phyloP scores from a whole-genome alignment of 2,113 vertebrate genomes.

The Circaetus gallicus region DNA sequence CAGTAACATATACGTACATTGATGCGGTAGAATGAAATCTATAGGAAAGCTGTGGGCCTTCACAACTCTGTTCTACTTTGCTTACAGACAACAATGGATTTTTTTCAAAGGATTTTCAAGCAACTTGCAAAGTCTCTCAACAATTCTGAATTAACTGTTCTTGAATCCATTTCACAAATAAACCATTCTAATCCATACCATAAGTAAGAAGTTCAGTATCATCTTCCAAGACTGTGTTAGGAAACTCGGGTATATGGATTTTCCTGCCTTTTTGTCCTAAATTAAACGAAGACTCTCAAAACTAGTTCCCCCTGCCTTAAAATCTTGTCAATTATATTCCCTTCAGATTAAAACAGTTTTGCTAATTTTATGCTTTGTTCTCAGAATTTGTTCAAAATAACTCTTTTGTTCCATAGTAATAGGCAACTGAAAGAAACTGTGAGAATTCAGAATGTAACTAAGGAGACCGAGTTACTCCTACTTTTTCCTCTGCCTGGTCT shows the following conservation, averaged over 20 bases:
- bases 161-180: background rate
- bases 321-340: background rate
- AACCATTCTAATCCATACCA: background rate
- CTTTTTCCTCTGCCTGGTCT: constrained; percentile 12
- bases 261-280: background rate
- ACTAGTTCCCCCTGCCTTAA: background rate
- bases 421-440: constrained; percentile 34
- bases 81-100: background rate
- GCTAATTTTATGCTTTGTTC: constrained; percentile 50
- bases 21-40: background rate
- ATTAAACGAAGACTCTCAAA: background rate
- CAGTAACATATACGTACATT: background rate
- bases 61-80: background rate
- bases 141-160: background rate
- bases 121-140: background rate
- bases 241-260: background rate
- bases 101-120: background rate
- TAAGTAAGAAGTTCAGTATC: background rate
- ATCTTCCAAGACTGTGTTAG: background rate
- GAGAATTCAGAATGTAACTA: constrained; percentile 54
- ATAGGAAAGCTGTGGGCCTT: background rate
- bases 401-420: constrained; percentile 42
- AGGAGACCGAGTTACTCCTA: constrained; percentile 45
- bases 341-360: background rate
- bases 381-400: constrained; percentile 46